A percentile compares a stretch with the other conserved stretches of the same genome.
Conservation (phyloP, 2,113 vertebrate genomes). For the Tragulus kanchil region DNA sequence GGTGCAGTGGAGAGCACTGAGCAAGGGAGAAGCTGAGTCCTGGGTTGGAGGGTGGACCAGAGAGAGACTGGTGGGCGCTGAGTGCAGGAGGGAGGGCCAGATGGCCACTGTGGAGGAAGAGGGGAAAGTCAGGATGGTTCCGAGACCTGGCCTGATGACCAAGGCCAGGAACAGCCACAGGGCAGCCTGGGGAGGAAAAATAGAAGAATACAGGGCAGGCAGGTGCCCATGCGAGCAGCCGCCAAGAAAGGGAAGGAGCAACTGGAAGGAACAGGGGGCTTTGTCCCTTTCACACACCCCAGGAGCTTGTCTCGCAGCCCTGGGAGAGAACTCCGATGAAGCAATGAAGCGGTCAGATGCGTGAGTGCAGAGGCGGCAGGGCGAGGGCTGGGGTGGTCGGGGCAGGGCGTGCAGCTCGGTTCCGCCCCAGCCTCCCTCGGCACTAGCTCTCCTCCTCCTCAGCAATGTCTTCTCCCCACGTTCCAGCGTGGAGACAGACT, state of each 20-base stretch:
- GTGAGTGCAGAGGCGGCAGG: not conserved
- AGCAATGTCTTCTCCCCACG: not conserved
- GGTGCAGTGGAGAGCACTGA: not conserved
- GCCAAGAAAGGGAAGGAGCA: not conserved
- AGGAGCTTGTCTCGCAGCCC: not conserved
- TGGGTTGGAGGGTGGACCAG: not conserved
- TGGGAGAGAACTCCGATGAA: not conserved
- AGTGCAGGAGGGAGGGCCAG: not conserved
- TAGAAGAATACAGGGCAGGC: not conserved
- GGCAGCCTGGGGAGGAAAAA: not conserved
- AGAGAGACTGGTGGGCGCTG: not conserved
- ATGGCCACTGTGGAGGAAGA: too few relatives aligned
- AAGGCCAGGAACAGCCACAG: not conserved
- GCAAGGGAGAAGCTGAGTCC: not conserved
- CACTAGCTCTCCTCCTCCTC: not conserved
- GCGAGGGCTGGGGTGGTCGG: rapidly evolving
- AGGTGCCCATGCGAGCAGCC: not conserved
- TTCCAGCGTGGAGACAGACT: not conserved
- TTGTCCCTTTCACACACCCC: not conserved
- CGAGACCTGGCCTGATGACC: not conserved
- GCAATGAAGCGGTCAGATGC: not conserved
- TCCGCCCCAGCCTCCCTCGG: not conserved
- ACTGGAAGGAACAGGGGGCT: not conserved
- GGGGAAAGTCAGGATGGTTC: not conserved
- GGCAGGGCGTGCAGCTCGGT: rapidly evolving